These are phyloP conservation scores for Dendrolimus punctatus DNA, from an alignment of 1,140 invertebrate species.

Conservation along the genomic window DNA sequence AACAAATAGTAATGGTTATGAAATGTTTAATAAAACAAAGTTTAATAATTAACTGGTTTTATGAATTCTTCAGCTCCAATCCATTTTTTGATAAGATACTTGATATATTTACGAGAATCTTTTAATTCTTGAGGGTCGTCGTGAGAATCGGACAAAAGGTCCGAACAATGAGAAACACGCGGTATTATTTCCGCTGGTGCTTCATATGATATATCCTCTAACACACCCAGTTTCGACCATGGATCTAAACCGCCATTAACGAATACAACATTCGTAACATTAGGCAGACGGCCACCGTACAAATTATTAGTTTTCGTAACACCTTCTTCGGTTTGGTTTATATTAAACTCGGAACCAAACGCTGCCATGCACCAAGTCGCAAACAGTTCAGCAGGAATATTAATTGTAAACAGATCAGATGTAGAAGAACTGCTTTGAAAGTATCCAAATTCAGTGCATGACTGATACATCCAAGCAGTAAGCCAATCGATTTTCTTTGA, in stretches of 20 bases:
- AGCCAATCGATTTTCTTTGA: conserved; percentile 26
- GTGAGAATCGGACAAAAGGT: conserved; percentile 33
- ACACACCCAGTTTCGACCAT: conserved; percentile 74
- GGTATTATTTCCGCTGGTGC: conserved; percentile 43
- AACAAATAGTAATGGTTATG: too few species aligned
- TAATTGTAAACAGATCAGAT: conserved; percentile 79
- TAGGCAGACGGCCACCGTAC: conserved; percentile 73
- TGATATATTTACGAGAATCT: conserved; percentile 39
- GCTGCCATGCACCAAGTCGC: conserved; percentile 31
- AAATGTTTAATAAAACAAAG: too few species aligned
- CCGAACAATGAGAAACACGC: conserved; percentile 43
- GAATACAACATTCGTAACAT: conserved; percentile 75
- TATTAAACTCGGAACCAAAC: conserved; percentile 46
- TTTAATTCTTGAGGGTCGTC: conserved; percentile 39
- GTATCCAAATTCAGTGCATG: conserved; percentile 88
- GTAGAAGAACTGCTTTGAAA: conserved; percentile 79
- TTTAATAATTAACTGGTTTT: conserved; percentile 3
- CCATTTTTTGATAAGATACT: conserved; percentile 52
- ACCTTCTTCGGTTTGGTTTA: conserved; percentile 55
- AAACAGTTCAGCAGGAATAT: conserved; percentile 68
- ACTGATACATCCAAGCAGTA: conserved; percentile 82
- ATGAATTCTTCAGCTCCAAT: conserved; percentile 32
- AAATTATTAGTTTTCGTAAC: conserved; percentile 73
- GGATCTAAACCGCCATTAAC: conserved; percentile 78
- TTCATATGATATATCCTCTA: conserved; percentile 51